A percentile compares a stretch with the other conserved stretches of the same genome.
Evolutionary conservation across 2,888 invertebrate species (phyloP).

Genomic region (Thyatira batis): DNA sequence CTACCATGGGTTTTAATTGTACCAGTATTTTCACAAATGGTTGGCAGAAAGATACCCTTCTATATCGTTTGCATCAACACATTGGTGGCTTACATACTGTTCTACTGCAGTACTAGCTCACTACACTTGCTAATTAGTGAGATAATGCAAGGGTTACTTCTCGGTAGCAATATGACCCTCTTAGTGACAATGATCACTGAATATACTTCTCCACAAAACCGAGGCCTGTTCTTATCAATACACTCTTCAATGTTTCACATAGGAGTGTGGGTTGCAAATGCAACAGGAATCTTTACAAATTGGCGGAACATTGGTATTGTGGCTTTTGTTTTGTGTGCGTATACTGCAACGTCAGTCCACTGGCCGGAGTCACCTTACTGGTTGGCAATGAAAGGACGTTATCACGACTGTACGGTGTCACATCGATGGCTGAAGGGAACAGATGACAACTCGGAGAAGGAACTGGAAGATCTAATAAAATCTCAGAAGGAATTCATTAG

Average conservation of each 20-base stretch:
- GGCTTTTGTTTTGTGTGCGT: constrained; percentile 19
- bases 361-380: constrained; percentile 28
- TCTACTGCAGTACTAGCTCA: constrained; percentile 29
- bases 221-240: constrained; percentile 34
- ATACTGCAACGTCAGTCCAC: constrained; percentile 18
- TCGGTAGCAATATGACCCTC: constrained; percentile 18
- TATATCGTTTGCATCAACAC: constrained; percentile 19
- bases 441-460: constrained; percentile 21
- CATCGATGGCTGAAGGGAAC: constrained; percentile 32
- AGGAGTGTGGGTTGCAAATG: constrained; percentile 29
- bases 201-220: constrained; percentile 34
- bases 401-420: constrained; percentile 26
- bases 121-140: constrained; percentile 34
- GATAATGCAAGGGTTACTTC: constrained; percentile 30
- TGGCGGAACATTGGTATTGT: constrained; percentile 23
- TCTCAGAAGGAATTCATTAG: constrained; percentile 22
- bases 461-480: constrained; percentile 28
- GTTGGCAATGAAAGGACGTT: constrained; percentile 23
- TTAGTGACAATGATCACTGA: constrained; percentile 29
- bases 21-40: constrained; percentile 14
- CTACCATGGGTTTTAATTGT: constrained; percentile 25
- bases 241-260: constrained; percentile 32
- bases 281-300: constrained; percentile 10
- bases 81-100: constrained; percentile 21
- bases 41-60: constrained; percentile 25